Percentiles rank a stretch among this genome's conserved stretches.
Evolutionary conservation across 2,113 vertebrate genomes (phyloP).

Genomic region (Equus przewalskii): DNA sequence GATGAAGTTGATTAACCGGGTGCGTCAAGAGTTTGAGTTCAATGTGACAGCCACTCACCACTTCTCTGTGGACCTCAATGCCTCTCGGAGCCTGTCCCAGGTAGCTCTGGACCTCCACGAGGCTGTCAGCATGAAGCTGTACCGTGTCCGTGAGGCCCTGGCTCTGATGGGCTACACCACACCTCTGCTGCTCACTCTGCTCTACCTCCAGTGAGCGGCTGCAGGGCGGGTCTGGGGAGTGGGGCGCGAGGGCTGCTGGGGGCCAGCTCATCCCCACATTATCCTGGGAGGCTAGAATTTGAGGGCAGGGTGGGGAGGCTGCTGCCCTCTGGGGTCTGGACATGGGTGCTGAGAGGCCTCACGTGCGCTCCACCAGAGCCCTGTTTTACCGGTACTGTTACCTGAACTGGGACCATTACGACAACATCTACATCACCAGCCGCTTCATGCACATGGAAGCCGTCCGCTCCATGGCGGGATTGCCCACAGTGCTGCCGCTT

Average conservation of each 20-base stretch:
- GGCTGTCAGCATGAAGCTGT: constrained; percentile 83
- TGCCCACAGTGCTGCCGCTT: constrained; percentile 90
- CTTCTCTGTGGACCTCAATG: constrained; percentile 87
- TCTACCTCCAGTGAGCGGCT: constrained; percentile 90
- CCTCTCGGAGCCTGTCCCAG: constrained; percentile 90
- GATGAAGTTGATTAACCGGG: constrained; percentile 72
- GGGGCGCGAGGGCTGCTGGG: neutral
- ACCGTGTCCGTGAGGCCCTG: constrained; percentile 68
- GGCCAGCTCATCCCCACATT: neutral
- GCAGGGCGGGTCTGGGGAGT: fast-evolving
- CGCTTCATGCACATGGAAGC: constrained; percentile 90
- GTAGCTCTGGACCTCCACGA: constrained; percentile 89
- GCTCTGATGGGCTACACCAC: constrained; percentile 85
- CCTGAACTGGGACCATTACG: constrained; percentile 88
- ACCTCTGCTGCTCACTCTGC: constrained; percentile 85
- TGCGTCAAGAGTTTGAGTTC: constrained; percentile 94
- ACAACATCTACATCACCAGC: constrained; percentile 93
- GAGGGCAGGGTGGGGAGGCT: no score
- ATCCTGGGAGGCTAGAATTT: neutral
- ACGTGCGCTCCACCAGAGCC: constrained; percentile 83
- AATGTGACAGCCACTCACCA: constrained; percentile 88
- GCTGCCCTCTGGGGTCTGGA: neutral
- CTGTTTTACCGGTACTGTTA: constrained; percentile 89
- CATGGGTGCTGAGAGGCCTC: neutral
- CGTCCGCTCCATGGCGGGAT: constrained; percentile 77